Evolutionary conservation across 2,797 vertebrate genomes (phyloP), one percentile per base, ranked within the genome.

Genomic region (Diplodus puntazzo): DNA sequence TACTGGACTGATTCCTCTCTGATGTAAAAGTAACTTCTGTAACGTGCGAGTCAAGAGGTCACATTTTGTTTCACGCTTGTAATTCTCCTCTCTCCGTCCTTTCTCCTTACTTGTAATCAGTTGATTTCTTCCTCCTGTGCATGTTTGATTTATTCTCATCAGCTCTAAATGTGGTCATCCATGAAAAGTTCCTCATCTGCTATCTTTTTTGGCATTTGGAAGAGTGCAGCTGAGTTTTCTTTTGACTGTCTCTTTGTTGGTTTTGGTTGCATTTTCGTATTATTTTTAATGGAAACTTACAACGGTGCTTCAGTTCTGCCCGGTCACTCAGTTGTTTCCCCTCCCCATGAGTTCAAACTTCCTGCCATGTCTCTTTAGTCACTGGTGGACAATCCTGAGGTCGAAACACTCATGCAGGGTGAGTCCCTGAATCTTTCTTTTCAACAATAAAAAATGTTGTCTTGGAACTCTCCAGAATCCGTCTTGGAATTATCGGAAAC

Each of bases 21-120:
- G 57, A 64, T 65, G n/a, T 21, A 49, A 72, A 67, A 55, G 25
- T 63, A 25, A 75, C 14, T 75, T 74, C 25, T 79, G 52, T 75
- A 75, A 82, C 12, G 45, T 81, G 72, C 20, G 60, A 61, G 57
- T 81, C 49, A 46, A 63, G 52, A 73, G 61, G 69, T 70, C 34
- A 10, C 30, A 2, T 14, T 48, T 42, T 57, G 42, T 50, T 21
- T 52, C 17, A 17, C 12, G 3, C 39, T 21, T 7, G 20, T 16
- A 39, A 54, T 50, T 13, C 18, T 30, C 23, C 17, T 20, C n/a
- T 11, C 43, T 61, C 10, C 34, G 2, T 74, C 6, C 8, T 18
- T 23, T 63, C 23, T 59, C 64, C 2, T 43, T 10, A 57, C 7
- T 14, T 64, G 20, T 16, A 46, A 54, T 50, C 53, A 23, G n/a